Evolutionary conservation across 2,113 vertebrate genomes (phyloP), one percentile per base, ranked within the genome.

Genomic region (Cynoglossus semilaevis): DNA sequence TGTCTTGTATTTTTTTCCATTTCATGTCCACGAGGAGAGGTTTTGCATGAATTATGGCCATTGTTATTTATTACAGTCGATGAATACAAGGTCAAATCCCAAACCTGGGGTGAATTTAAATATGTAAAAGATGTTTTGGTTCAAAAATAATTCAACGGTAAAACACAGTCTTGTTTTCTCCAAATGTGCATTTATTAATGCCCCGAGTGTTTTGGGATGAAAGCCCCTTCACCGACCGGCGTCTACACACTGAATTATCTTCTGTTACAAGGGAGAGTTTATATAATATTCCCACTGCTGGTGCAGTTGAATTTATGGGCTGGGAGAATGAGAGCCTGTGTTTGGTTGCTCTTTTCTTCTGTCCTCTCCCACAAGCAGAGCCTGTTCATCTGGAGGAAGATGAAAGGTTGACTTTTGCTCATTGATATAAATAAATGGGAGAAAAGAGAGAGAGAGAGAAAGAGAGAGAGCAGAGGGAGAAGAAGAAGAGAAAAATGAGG

Each of bases 361-460:
- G 70, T 88, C 78, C 77, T 85, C 81, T 81, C 81, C 84, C 73
- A 79, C 80, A 66, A 75, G 79, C 85, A 64, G 77, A 75, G 74
- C 76, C 67, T 78, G 80, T 82, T 86, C 77, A 79, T 89, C 76
- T 88, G 87, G 84, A 87, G 87, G 87, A 88, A 89, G 87, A 89
- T 89, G 79, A 89, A 89, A 88, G 76, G 72, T 66, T 84, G 87
- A 88, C 81, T 87, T 85, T 85, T 89, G 84, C 84, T 83, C 84
- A 85, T 82, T 85, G 85, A 81, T 89, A 89, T 89, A 89, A 89
- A 89, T 89, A 89, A 82, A 89, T 80, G 78, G 84, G 84, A 72
- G 77, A 70, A 77, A 71, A 82, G 78, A 84, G 69, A 80, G 73
- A 69, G 71, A 80, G 80, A 85, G 78, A 69, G 69, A 77, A 71